Base-by-base conservation (phyloP, 2,888 invertebrate species). In the Pyrochroa serraticornis region DNA sequence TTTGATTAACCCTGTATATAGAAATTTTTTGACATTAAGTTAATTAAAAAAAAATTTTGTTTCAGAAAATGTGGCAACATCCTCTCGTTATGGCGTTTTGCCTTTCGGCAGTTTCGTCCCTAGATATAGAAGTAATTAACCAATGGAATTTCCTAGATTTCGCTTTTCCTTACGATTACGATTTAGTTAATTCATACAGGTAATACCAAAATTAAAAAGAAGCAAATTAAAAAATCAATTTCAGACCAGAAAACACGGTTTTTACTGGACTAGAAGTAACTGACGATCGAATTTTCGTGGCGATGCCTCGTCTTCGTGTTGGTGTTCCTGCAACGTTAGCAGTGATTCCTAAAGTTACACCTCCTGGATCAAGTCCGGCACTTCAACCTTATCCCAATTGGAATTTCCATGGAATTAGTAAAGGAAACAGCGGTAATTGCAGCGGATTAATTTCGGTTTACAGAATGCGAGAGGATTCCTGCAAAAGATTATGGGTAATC, bases 361-460 rank as follows among this genome's bases (percentile, higher is more conserved):
- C 87, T 0, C 79, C 82, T 0, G 88, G 87, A 6, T 87, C 88
- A 62, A 89, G 88, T 63, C 92, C 92, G 1, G 57, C 67, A 9
- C 63, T 78, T 5, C 67, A 72, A 48, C 74, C 79, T 0, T 79
- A 77, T 66, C 78, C 80, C 3, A 71, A 76, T 63, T 79, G 80
- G 79, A 87, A 89, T 0, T 91, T 87, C 84, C 92, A 93, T 68
- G 82, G 83, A 0, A 87, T 88, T 0, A 89, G 87, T 0, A 84
- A 84, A 12, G 87, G 86, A 0, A 84, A 85, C 66, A 91, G 90
- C 79, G 85, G 87, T 74, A 91, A 90, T 78, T 93, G 93, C 75
- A 86, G 88, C 10, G 87, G 89, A 0, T 76, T 93, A 30, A 85
- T 92, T 50, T 92, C 92, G 0, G 91, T 92, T 38, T 93, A 93